Evolutionary conservation across 2,888 invertebrate genomes (phyloP).

Genomic region (Ochropleura plecta): DNA sequence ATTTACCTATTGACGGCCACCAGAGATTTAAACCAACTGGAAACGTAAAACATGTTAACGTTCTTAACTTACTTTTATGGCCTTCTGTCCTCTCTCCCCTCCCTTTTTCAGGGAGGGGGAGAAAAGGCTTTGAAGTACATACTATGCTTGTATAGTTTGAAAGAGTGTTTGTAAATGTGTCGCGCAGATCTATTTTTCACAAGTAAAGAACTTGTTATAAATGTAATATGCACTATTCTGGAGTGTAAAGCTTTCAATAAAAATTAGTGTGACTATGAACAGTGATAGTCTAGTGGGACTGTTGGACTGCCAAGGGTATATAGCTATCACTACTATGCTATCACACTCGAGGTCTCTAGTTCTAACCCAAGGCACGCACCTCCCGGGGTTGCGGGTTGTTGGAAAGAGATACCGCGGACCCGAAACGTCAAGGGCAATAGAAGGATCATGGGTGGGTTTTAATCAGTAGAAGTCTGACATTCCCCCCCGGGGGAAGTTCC

Average conservation of each 20-base stretch:
- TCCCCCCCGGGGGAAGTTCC: too few species aligned
- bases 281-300: too few species aligned
- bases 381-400: too few species aligned
- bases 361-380: too few species aligned
- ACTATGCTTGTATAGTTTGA: background rate
- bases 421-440: too few species aligned
- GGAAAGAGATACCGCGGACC: too few species aligned
- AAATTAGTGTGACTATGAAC: background rate
- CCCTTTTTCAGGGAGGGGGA: background rate
- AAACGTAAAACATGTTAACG: slow-evolving; percentile 48
- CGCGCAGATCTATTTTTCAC: background rate
- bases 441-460: too few species aligned
- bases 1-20: slow-evolving; percentile 65
- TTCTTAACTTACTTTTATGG: slow-evolving; percentile 47
- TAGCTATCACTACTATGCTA: too few species aligned
- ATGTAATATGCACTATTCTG: background rate
- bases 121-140: background rate
- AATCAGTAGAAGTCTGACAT: too few species aligned
- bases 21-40: slow-evolving; percentile 54
- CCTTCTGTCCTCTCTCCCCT: background rate
- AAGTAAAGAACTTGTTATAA: background rate
- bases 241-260: background rate
- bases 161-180: background rate
- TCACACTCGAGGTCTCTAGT: too few species aligned
- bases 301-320: too few species aligned